These are phyloP conservation scores for Dendroctonus valens DNA, from an alignment of 1,140 invertebrate genomes.

Conservation along the genomic window DNA sequence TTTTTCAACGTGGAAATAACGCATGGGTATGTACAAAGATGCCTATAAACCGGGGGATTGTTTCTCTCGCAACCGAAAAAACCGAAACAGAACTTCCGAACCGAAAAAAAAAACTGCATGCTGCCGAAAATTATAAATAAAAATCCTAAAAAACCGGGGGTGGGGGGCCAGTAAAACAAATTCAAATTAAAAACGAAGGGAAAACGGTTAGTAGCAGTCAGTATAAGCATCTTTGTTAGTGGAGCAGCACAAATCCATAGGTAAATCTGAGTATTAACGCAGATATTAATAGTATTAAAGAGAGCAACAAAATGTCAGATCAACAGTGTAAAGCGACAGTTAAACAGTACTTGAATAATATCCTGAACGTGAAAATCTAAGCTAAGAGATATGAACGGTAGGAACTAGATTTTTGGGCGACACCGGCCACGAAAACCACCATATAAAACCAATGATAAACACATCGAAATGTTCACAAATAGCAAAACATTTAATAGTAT, in stretches of 20 bases:
- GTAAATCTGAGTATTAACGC: slow-evolving; percentile 7
- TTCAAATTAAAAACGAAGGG: neutral
- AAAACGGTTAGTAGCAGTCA: neutral
- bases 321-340: slow-evolving; percentile 3
- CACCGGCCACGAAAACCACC: slow-evolving; percentile 31
- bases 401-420: slow-evolving; percentile 47
- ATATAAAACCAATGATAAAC: slow-evolving; percentile 16
- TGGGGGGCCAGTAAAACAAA: slow-evolving; percentile 11
- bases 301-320: slow-evolving; percentile 5
- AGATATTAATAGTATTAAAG: slow-evolving; percentile 2
- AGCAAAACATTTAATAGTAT: slow-evolving; percentile 45
- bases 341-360: neutral
- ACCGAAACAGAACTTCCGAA: neutral
- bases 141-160: no score
- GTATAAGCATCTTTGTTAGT: slow-evolving; percentile 14
- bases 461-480: slow-evolving; percentile 41
- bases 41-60: slow-evolving; percentile 10
- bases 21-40: slow-evolving; percentile 47
- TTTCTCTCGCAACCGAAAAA: no score
- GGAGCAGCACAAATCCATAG: neutral
- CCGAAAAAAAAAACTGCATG: neutral
- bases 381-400: slow-evolving; percentile 38
- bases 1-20: no score
- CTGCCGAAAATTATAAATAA: neutral
- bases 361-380: no score